Evolutionary conservation across 2,113 vertebrate species (phyloP).

Genomic region (Clinocottus analis): DNA sequence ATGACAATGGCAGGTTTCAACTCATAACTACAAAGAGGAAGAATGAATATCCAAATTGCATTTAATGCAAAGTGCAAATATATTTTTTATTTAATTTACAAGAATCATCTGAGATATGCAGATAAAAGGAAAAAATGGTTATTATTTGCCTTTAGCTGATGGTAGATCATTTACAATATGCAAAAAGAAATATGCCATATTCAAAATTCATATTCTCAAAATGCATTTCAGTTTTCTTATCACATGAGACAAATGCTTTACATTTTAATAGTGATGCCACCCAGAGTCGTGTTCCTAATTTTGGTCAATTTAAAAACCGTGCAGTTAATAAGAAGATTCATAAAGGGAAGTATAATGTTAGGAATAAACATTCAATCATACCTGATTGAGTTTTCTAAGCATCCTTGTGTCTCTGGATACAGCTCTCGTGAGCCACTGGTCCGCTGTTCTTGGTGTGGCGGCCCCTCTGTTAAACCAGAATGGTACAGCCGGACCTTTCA

Average conservation of each 20-base stretch:
- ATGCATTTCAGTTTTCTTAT: too few relatives aligned
- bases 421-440: not conserved
- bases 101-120: not conserved
- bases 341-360: slow-evolving; percentile 47
- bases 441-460: not conserved
- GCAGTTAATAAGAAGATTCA: slow-evolving; percentile 67
- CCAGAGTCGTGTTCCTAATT: slow-evolving; percentile 21
- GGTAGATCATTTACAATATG: not conserved
- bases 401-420: not conserved
- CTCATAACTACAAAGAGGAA: not conserved
- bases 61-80: not conserved
- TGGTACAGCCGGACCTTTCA: slow-evolving; percentile 18
- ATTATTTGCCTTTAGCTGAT: not conserved
- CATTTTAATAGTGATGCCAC: not conserved
- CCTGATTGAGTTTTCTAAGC: not conserved
- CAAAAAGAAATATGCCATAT: not conserved
- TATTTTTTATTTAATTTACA: too few relatives aligned
- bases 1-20: not conserved
- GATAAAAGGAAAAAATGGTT: not conserved
- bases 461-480: not conserved
- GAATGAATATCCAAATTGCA: too few relatives aligned
- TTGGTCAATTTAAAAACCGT: slow-evolving; percentile 60
- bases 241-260: too few relatives aligned
- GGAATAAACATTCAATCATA: not conserved
- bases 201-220: too few relatives aligned